phyloP scores from a whole-genome alignment of 2,113 vertebrate genomes.

The Scolopax mira region DNA sequence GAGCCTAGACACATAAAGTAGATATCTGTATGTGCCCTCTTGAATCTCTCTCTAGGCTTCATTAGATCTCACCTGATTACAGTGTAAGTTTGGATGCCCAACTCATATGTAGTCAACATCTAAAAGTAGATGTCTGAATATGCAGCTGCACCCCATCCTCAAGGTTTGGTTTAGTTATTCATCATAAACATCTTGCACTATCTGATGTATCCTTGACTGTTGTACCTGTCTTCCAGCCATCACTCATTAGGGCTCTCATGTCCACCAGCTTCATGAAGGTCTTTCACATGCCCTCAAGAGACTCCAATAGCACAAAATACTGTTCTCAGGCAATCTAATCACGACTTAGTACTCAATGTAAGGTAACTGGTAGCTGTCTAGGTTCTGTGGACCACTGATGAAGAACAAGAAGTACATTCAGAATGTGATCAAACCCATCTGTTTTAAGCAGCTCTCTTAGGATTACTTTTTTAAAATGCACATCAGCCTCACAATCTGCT shows the following conservation, averaged over 20 bases:
- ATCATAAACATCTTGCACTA: rapidly evolving
- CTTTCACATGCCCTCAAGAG: neutral
- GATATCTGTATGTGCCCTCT: neutral
- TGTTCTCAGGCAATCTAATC: neutral
- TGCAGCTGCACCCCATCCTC: neutral
- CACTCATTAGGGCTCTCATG: neutral
- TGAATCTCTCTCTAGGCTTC: neutral
- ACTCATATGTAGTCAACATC: neutral
- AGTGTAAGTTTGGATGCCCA: rapidly evolving
- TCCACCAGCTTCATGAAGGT: neutral
- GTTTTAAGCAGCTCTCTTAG: neutral
- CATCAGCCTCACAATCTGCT: neutral
- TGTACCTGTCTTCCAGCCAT: neutral
- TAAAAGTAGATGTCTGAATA: neutral
- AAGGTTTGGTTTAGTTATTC: neutral
- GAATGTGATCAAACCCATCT: neutral
- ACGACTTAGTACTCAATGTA: neutral
- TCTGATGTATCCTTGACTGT: neutral
- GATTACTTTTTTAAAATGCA: neutral
- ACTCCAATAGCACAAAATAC: neutral
- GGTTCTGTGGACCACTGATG: neutral
- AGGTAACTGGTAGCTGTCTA: neutral
- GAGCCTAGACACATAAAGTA: neutral
- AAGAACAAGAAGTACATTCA: neutral
- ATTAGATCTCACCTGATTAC: neutral